phyloP scores from a whole-genome alignment of 1,140 invertebrate species.

The Teleogryllus occipitalis region DNA sequence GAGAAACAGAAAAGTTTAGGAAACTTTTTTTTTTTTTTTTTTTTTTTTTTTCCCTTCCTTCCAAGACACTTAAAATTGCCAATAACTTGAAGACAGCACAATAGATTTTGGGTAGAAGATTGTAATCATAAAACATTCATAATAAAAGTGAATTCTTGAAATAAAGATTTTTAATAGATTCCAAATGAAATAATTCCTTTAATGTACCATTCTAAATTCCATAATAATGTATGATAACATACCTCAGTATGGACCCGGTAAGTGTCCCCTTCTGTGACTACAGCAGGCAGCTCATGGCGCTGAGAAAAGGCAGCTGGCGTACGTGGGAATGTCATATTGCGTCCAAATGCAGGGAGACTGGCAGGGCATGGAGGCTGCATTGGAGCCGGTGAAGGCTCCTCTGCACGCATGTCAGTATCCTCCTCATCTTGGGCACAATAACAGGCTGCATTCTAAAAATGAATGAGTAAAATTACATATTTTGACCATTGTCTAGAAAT shows the following conservation, averaged over 20 bases:
- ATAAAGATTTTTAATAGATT: too few relatives aligned
- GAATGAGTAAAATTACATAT: background rate
- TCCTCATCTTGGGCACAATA: slow-evolving; percentile 37
- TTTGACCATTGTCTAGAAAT: too few relatives aligned
- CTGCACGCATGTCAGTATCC: slow-evolving; percentile 35
- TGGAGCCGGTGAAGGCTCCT: slow-evolving; percentile 25
- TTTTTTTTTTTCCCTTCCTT: too few relatives aligned
- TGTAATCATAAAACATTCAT: too few relatives aligned
- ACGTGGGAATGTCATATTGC: slow-evolving; percentile 53
- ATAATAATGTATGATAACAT: slow-evolving; percentile 19
- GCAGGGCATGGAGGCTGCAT: slow-evolving; percentile 34
- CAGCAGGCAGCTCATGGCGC: slow-evolving; percentile 47
- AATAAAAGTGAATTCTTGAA: too few relatives aligned
- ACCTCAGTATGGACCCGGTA: slow-evolving; percentile 40
- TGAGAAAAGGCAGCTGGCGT: slow-evolving; percentile 37
- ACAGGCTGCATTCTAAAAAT: slow-evolving; percentile 39
- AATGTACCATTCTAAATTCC: background rate
- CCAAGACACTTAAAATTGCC: too few relatives aligned
- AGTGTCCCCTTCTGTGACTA: slow-evolving; percentile 53
- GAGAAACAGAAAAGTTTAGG: too few relatives aligned
- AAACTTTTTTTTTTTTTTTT: too few relatives aligned
- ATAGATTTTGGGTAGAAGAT: too few relatives aligned
- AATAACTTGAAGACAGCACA: too few relatives aligned
- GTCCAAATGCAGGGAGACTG: slow-evolving; percentile 20
- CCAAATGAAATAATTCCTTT: too few relatives aligned